Conservation (phyloP, 1,140 invertebrate genomes). For the Drosophila prosaltans region DNA sequence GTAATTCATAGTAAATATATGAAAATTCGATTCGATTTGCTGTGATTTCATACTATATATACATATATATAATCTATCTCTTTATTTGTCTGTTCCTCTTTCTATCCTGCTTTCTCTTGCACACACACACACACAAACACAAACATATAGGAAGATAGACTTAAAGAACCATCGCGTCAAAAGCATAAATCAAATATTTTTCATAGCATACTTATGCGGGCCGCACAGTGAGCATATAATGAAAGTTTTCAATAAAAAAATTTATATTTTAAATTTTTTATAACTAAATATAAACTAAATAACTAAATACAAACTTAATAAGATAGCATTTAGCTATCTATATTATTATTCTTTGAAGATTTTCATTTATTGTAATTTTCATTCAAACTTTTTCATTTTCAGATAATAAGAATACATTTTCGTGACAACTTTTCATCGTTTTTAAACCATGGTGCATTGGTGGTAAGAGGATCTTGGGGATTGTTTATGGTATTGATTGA, state of each 20-base stretch:
- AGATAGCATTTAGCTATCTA: no score
- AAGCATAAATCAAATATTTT: constrained; percentile 21
- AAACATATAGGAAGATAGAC: not conserved
- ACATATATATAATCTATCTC: not conserved
- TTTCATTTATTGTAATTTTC: no score
- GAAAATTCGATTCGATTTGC: constrained; percentile 68
- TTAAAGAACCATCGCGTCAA: constrained; percentile 26
- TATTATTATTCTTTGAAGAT: no score
- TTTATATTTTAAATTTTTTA: no score
- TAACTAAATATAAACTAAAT: no score
- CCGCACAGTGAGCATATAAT: constrained; percentile 21
- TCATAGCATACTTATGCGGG: constrained; percentile 52
- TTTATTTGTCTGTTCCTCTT: constrained; percentile 1
- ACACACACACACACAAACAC: constrained; percentile 4
- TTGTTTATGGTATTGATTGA: constrained; percentile 5
- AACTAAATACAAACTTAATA: no score
- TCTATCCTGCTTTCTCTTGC: not conserved
- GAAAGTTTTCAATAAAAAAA: not conserved
- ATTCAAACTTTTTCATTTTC: no score
- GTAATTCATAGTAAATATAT: constrained; percentile 72
- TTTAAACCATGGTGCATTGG: not conserved
- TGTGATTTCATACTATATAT: constrained; percentile 47
- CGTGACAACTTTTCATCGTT: not conserved
- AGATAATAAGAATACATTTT: no score
- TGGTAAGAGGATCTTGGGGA: constrained; percentile 4